These are phyloP conservation scores for Anoura caudifer DNA, from an alignment of 2,113 vertebrate species.

Conservation along the genomic window DNA sequence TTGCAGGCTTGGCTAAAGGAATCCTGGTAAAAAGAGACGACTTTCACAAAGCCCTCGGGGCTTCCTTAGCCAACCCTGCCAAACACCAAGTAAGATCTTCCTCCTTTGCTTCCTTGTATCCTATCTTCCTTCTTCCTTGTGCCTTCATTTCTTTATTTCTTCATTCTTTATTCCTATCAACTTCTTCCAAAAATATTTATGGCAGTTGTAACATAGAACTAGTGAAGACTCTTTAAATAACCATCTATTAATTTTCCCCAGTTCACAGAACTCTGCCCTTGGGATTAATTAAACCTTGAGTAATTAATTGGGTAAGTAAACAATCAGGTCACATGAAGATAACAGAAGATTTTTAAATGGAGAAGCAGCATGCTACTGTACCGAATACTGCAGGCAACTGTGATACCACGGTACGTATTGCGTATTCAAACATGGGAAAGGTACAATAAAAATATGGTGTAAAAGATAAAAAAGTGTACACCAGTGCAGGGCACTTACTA, in stretches of 20 bases:
- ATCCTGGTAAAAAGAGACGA: background rate
- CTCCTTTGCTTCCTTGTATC: background rate
- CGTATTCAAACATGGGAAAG: background rate
- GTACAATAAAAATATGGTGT: background rate
- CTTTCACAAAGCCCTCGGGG: background rate
- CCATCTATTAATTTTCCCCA: background rate
- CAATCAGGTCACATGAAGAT: background rate
- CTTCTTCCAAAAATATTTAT: background rate
- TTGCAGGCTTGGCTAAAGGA: background rate
- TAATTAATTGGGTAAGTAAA: background rate
- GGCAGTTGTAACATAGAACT: background rate
- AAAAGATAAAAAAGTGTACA: background rate
- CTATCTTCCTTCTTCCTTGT: background rate
- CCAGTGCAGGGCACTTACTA: no score
- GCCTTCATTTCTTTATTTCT: background rate
- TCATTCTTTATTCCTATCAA: background rate
- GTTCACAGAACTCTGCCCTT: background rate
- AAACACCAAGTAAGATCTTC: background rate
- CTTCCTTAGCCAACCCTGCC: background rate
- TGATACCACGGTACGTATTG: background rate
- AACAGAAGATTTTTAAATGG: background rate
- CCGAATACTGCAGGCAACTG: background rate
- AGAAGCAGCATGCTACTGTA: background rate
- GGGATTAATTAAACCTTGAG: background rate
- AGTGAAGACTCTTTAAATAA: background rate